Base-by-base conservation (phyloP, 2,888 invertebrate genomes). In the Scotopteryx bipunctaria region DNA sequence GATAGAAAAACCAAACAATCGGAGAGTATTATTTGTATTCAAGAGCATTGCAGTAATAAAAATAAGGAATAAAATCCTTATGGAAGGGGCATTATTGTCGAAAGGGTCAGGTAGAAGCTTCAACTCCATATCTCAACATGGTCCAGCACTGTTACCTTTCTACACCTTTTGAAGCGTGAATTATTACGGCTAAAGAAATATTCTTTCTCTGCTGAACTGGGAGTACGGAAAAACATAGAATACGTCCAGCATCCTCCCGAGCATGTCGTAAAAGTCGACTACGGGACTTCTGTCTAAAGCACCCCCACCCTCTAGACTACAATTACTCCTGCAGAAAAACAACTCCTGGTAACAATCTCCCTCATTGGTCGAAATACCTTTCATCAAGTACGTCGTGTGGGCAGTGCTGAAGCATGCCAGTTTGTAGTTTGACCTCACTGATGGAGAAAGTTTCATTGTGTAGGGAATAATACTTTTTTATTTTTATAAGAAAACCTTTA, bases 11-110 rank as follows among this genome's bases (percentile, higher is more conserved):
- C 17, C 38, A 43, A 71, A 70, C 66, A 68, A 72, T 66, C 60
- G 63, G 61, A 63, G 58, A 62, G 11, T 36, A 11, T 38, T 74
- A 78, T 77, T 76, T 71, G 70, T 76, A 76, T 78, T 78, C 69
- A 67, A 66, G 61, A 68, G 69, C 62, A 60, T 57, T 62, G 66
- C 62, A 71, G 73, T 68, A 78, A 76, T 68, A 76, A 77, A 72
- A 76, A 74, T 69, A 64, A 64, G 58, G 62, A 67, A 71, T 69
- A 73, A 70, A 48, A 64, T 60, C 59, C 66, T 63, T 71, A 68
- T 71, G 63, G 63, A 63, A 67, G 42, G 57, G 54, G 59, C 53
- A 59, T 55, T 54, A 51, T 61, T 53, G 55, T 51, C 48, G 21
- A 52, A 56, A 56, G 54, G 62, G 62, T 59, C 59, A 58, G 59